phyloP scores from a whole-genome alignment of 2,888 invertebrate genomes.

The Sceliomorpha sp. region DNA sequence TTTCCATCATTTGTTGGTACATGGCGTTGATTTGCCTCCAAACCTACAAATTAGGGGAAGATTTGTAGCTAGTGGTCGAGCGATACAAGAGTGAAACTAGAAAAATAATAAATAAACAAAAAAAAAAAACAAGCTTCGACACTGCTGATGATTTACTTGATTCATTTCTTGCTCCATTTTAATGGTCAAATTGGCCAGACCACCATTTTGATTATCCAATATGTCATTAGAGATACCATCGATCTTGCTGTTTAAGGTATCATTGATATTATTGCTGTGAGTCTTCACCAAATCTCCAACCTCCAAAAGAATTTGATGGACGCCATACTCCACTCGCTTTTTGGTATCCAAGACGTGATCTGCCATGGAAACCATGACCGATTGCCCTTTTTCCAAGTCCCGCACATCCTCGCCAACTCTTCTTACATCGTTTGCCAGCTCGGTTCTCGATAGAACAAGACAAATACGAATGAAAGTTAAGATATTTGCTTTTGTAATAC shows the following conservation, averaged over 20 bases:
- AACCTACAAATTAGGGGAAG: too few species aligned
- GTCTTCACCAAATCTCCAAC: slow-evolving; percentile 86
- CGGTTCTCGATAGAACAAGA: slow-evolving; percentile 61
- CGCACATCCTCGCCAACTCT: slow-evolving; percentile 74
- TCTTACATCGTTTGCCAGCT: slow-evolving; percentile 69
- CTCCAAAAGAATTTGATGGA: slow-evolving; percentile 89
- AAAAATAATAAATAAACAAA: slow-evolving; percentile 8
- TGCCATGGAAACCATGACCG: slow-evolving; percentile 89
- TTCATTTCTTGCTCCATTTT: slow-evolving; percentile 90
- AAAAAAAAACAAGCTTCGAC: not conserved
- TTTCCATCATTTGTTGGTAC: slow-evolving; percentile 90
- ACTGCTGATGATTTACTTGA: slow-evolving; percentile 79
- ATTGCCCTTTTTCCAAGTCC: slow-evolving; percentile 87
- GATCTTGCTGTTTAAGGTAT: slow-evolving; percentile 86
- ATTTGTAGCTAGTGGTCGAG: too few species aligned
- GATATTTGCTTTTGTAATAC: slow-evolving; percentile 7
- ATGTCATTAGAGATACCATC: slow-evolving; percentile 86
- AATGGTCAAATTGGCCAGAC: slow-evolving; percentile 87
- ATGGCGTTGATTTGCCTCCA: slow-evolving; percentile 95
- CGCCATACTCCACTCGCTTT: slow-evolving; percentile 91
- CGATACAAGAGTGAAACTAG: slow-evolving; percentile 8
- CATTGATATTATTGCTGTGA: slow-evolving; percentile 85
- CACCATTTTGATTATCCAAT: slow-evolving; percentile 86
- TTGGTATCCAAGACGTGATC: slow-evolving; percentile 92
- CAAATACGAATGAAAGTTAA: slow-evolving; percentile 1